phyloP scores from a whole-genome alignment of 2,888 invertebrate species.

The Chloroclysta siterata region DNA sequence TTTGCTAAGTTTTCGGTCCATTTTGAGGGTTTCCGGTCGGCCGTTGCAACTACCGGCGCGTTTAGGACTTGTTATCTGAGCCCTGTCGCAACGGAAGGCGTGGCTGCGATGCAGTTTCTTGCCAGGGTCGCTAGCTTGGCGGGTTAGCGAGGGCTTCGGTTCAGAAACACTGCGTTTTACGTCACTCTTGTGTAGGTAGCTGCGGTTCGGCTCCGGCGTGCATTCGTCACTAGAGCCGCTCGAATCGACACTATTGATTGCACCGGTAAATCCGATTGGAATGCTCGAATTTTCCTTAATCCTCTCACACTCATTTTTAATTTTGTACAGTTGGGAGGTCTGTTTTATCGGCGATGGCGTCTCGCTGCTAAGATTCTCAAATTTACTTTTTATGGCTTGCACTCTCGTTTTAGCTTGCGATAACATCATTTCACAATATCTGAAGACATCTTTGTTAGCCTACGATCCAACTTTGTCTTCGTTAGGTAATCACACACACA shows the following conservation, averaged over 20 bases:
- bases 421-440: conserved; percentile 73
- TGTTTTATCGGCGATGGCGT: conserved; percentile 50
- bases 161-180: conserved; percentile 62
- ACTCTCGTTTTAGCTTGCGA: conserved; percentile 83
- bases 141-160: conserved; percentile 63
- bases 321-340: conserved; percentile 50
- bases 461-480: conserved; percentile 12
- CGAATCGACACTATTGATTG: conserved; percentile 48
- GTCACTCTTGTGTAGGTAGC: conserved; percentile 73
- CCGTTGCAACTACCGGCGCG: conserved; percentile 73
- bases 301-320: conserved; percentile 44
- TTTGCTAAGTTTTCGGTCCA: conserved; percentile 70
- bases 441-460: conserved; percentile 62
- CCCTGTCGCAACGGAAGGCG: conserved; percentile 84
- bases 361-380: conserved; percentile 81
- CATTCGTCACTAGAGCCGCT: conserved; percentile 47
- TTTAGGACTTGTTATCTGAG: conserved; percentile 63
- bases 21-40: conserved; percentile 71
- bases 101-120: conserved; percentile 85
- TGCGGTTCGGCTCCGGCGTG: conserved; percentile 63
- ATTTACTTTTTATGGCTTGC: conserved; percentile 87
- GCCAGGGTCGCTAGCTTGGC: conserved; percentile 80
- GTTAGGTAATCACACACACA: conserved; percentile 10
- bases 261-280: conserved; percentile 2
- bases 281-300: conserved; percentile 41